These are phyloP conservation scores for Alcis repandata DNA, from an alignment of 2,888 invertebrate species.

Conservation along the genomic window DNA sequence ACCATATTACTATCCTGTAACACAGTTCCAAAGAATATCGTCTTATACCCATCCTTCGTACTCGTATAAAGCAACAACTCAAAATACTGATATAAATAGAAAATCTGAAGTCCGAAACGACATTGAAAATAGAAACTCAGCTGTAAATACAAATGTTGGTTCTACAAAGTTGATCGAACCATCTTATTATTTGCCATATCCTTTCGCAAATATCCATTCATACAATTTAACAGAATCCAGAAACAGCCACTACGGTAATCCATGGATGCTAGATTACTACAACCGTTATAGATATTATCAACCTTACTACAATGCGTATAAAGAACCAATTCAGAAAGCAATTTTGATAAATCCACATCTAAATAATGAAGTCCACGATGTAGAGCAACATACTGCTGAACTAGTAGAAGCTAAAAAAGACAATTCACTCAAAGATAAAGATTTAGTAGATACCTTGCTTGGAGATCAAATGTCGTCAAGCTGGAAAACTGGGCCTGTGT, in stretches of 20 bases:
- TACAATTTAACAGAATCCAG: slow-evolving; percentile 48
- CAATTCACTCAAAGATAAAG: slow-evolving; percentile 16
- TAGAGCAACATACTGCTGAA: slow-evolving; percentile 36
- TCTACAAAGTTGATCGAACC: slow-evolving; percentile 51
- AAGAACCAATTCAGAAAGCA: slow-evolving; percentile 45
- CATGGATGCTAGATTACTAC: slow-evolving; percentile 55
- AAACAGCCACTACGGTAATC: slow-evolving; percentile 45
- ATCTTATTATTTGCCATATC: slow-evolving; percentile 63
- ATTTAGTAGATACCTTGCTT: slow-evolving; percentile 24
- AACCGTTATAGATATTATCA: slow-evolving; percentile 50
- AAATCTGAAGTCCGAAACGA: not conserved
- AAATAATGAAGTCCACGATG: slow-evolving; percentile 44
- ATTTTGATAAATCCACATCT: slow-evolving; percentile 52
- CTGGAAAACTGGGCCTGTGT: slow-evolving; percentile 73
- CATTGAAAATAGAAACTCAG: slow-evolving; percentile 10
- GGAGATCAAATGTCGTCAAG: slow-evolving; percentile 48
- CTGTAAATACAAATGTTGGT: slow-evolving; percentile 33
- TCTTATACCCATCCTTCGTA: slow-evolving; percentile 60
- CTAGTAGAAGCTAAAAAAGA: slow-evolving; percentile 16
- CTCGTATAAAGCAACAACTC: slow-evolving; percentile 15
- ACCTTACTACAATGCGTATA: slow-evolving; percentile 46
- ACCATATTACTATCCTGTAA: slow-evolving; percentile 69
- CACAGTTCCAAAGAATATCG: slow-evolving; percentile 62
- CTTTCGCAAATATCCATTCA: slow-evolving; percentile 63
- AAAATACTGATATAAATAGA: not conserved